A percentile compares a stretch with the other conserved stretches of the same genome.
These are phyloP conservation scores for Scortum barcoo DNA, from an alignment of 2,113 vertebrate species.

Conservation along the genomic window DNA sequence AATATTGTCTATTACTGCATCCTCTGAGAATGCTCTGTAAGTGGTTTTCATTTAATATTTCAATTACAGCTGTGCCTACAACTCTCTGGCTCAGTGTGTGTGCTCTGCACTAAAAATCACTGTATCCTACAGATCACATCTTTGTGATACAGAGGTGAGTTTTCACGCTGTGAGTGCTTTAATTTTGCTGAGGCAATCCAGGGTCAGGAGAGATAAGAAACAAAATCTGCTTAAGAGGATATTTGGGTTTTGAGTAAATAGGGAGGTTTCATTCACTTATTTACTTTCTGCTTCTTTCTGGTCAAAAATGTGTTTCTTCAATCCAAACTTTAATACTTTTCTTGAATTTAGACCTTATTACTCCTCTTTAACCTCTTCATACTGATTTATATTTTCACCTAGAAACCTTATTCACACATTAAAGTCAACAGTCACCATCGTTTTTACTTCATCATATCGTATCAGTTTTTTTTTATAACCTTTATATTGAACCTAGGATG, in stretches of 20 bases:
- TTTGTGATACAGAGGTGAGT: slow-evolving; percentile 13
- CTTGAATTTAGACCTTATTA: not conserved
- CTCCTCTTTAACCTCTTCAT: not conserved
- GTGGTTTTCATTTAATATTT: slow-evolving; percentile 76
- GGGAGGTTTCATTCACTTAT: not conserved
- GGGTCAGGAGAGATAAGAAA: slow-evolving; percentile 15
- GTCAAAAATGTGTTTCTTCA: not conserved
- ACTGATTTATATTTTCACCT: not conserved
- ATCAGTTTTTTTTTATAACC: not conserved
- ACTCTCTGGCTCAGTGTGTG: slow-evolving; percentile 39
- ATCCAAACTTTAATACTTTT: not conserved
- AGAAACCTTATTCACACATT: not conserved
- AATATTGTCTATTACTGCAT: slow-evolving; percentile 61
- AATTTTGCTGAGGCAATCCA: slow-evolving; percentile 32
- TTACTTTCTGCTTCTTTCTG: not conserved
- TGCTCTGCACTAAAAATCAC: slow-evolving; percentile 44
- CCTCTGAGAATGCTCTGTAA: slow-evolving; percentile 56
- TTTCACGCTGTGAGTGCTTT: slow-evolving; percentile 39
- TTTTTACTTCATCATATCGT: not conserved
- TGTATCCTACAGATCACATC: slow-evolving; percentile 47
- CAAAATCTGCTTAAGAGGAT: not conserved
- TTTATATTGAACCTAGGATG: not conserved
- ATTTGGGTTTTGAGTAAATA: slow-evolving; percentile 24
- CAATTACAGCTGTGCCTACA: slow-evolving; percentile 56
- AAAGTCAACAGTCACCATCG: not conserved